Base-by-base conservation (phyloP, 2,888 invertebrate genomes). In the Meghimatium bilineatum region DNA sequence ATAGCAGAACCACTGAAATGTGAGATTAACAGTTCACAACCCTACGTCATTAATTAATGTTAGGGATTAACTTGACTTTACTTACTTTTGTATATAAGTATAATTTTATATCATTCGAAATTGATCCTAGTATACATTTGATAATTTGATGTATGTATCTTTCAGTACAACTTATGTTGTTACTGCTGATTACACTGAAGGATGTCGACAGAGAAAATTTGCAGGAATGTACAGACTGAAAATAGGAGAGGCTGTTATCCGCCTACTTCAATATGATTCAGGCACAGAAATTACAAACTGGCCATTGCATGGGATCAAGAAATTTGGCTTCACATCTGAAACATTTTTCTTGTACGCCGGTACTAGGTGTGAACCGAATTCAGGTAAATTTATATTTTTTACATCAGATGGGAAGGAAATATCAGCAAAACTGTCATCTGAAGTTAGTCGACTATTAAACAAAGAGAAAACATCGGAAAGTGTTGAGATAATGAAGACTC, bases 341-440 rank as follows among this genome's bases (percentile, higher is more conserved):
- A 86, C 85, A 36, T 90, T 91, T 83, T 89, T 90, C 12, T 89
- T 93, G 85, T 91, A 92, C 86, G 90, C 92, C 56, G 93, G 93
- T 1, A 86, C 92, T 63, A 92, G 91, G 72, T 92, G 92, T 86
- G 81, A 87, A 12, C 90, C 92, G 78, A 93, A 93, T 34, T 90
- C 85, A 69, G 89, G 89, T 8, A 74, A 85, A 34, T 86, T 90
- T 52, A 76, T 63, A n/a, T 87, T 88, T 80, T 60, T 76, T n/a
- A 88, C 89, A 3, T 56, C 60, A 6, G 84, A 86, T 49, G 87
- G 87, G 32, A 72, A 82, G 2, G 36, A 38, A 10, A 87, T 90
- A 23, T 80, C 86, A 72, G 83, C 87, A 12, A 23, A 12, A 3
- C 32, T 80, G 17, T 34, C 52, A 34, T 26, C 14, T 56, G 36